phyloP scores from a whole-genome alignment of 2,113 vertebrate genomes.

The Rafetus swinhoei region DNA sequence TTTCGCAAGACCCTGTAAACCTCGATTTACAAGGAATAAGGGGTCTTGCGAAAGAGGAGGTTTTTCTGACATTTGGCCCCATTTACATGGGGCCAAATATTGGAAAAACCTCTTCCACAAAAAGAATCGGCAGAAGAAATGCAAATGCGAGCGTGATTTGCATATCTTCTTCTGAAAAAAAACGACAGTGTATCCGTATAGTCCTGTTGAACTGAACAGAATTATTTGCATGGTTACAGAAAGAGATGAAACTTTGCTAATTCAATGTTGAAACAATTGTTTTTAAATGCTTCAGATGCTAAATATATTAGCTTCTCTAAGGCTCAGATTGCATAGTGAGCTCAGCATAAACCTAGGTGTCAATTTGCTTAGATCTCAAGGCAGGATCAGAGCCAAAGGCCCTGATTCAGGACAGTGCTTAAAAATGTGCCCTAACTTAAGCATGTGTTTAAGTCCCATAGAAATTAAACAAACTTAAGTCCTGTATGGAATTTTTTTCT shows the following conservation, averaged over 20 bases:
- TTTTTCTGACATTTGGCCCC: too few relatives aligned
- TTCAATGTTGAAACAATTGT: background rate
- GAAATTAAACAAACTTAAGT: conserved; percentile 26
- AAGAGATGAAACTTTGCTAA: background rate
- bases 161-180: too few relatives aligned
- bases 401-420: background rate
- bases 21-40: too few relatives aligned
- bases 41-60: too few relatives aligned
- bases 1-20: too few relatives aligned
- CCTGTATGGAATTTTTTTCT: background rate
- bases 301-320: rapidly evolving
- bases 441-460: background rate
- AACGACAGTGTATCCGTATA: background rate
- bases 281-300: background rate
- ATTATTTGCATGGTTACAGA: background rate
- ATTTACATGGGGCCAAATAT: too few relatives aligned
- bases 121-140: too few relatives aligned
- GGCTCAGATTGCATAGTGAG: background rate
- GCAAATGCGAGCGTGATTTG: too few relatives aligned
- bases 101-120: too few relatives aligned
- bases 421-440: background rate
- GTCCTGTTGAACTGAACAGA: background rate
- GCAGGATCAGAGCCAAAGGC: background rate
- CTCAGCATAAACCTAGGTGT: background rate
- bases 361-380: background rate